Conservation (phyloP, 2,888 invertebrate genomes). For the Scaptomyza caliginosa region DNA sequence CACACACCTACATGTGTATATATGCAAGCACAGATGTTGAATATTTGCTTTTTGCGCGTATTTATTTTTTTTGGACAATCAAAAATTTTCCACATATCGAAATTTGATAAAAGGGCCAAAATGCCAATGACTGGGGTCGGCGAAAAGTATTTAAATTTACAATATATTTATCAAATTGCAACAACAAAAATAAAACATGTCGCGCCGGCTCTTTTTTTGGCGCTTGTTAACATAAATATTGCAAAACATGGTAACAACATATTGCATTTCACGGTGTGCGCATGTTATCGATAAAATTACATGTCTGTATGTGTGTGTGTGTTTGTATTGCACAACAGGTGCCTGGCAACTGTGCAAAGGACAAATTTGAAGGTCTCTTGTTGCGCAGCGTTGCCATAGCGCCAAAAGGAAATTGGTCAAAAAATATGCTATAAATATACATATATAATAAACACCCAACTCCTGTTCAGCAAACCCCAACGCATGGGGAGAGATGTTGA, state of each 20-base stretch:
- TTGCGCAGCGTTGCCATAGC: slow-evolving; percentile 48
- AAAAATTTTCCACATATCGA: slow-evolving; percentile 53
- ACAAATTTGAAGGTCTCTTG: slow-evolving; percentile 69
- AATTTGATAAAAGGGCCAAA: slow-evolving; percentile 52
- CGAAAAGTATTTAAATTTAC: background rate
- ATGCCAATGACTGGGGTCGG: slow-evolving; percentile 52
- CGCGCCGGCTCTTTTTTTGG: background rate
- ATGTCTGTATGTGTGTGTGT: background rate
- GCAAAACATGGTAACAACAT: slow-evolving; percentile 22
- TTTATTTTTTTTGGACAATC: slow-evolving; percentile 30
- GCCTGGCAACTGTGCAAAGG: slow-evolving; percentile 79
- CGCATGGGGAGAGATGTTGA: slow-evolving; percentile 27
- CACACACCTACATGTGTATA: slow-evolving; percentile 6
- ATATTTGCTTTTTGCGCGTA: slow-evolving; percentile 23
- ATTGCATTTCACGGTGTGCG: slow-evolving; percentile 34
- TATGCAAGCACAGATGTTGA: slow-evolving; percentile 35
- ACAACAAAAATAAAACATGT: slow-evolving; percentile 15
- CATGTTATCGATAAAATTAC: slow-evolving; percentile 52
- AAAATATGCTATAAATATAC: slow-evolving; percentile 1
- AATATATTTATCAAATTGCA: slow-evolving; percentile 18
- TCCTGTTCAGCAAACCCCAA: slow-evolving; percentile 37
- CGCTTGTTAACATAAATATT: slow-evolving; percentile 26
- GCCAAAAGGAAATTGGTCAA: slow-evolving; percentile 21
- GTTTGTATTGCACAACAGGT: slow-evolving; percentile 65
- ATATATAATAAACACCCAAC: slow-evolving; percentile 21